A percentile compares a stretch with the other conserved stretches of the same genome.
These are phyloP conservation scores for Catharus bicknelli DNA, from an alignment of 2,113 vertebrate species.

Conservation along the genomic window DNA sequence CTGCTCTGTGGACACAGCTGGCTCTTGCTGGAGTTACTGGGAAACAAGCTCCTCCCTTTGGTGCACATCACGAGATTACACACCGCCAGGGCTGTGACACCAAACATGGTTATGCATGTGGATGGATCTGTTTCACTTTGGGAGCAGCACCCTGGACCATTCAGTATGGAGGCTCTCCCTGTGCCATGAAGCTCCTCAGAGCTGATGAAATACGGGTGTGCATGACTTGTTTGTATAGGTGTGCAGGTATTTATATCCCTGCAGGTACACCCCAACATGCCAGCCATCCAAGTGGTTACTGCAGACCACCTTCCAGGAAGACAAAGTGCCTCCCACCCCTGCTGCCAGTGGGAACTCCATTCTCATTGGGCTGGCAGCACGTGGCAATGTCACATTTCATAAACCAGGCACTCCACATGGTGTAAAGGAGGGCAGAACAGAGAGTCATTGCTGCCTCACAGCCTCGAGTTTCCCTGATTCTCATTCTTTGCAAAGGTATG, in stretches of 20 bases:
- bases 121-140: background rate
- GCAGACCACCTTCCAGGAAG: background rate
- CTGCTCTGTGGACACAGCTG: background rate
- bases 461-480: fast-evolving
- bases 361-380: fast-evolving
- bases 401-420: too few relatives aligned
- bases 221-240: fast-evolving
- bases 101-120: background rate
- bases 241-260: fast-evolving
- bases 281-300: background rate
- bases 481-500: background rate
- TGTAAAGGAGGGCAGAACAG: background rate
- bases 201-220: background rate
- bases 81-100: background rate
- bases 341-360: background rate
- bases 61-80: fast-evolving
- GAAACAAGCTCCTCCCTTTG: background rate
- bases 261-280: background rate
- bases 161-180: background rate
- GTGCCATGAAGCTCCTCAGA: background rate
- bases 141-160: background rate
- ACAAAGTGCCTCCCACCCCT: background rate
- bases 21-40: background rate
- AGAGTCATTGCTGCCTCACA: background rate
- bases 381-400: background rate